Percentiles rank a stretch among this genome's conserved stretches.
These are phyloP conservation scores for Hydractinia symbiolongicarpus DNA, from an alignment of 30 jellyfish, hydroid and myxozoan species.

Conservation along the genomic window DNA sequence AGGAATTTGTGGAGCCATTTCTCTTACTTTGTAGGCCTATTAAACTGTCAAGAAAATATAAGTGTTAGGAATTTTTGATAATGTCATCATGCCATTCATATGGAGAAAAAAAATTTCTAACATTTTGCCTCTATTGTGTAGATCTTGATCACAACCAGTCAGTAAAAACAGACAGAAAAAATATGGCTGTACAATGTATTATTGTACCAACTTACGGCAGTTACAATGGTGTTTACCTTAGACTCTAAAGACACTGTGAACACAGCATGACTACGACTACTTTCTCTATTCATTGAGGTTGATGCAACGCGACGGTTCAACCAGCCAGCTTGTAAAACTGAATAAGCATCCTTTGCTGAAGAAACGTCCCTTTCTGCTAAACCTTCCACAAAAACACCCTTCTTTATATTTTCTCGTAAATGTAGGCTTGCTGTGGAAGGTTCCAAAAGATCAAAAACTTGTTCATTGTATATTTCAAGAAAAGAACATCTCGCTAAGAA, in stretches of 20 bases:
- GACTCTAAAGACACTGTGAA: constrained; percentile 88
- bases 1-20: too few relatives aligned
- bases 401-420: constrained; percentile 80
- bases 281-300: constrained; percentile 96
- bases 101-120: too few relatives aligned
- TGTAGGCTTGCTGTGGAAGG: constrained; percentile 88
- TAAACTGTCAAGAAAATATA: too few relatives aligned
- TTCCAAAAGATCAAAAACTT: constrained; percentile 75
- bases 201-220: too few relatives aligned
- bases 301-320: constrained; percentile 96
- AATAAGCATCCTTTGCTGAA: constrained; percentile 91
- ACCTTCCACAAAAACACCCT: constrained; percentile 94
- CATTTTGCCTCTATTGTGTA: too few relatives aligned
- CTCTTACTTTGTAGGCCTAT: too few relatives aligned
- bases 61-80: too few relatives aligned
- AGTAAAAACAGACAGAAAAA: too few relatives aligned
- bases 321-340: constrained; percentile 83
- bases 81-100: too few relatives aligned
- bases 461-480: constrained; percentile 91
- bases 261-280: constrained; percentile 99
- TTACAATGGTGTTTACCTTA: constrained; percentile 27
- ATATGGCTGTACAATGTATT: too few relatives aligned
- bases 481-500: constrained; percentile 87
- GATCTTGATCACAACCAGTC: too few relatives aligned
- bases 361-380: constrained; percentile 77